Evolutionary conservation across 2,113 vertebrate species (phyloP).

Genomic region (Galemys pyrenaicus): DNA sequence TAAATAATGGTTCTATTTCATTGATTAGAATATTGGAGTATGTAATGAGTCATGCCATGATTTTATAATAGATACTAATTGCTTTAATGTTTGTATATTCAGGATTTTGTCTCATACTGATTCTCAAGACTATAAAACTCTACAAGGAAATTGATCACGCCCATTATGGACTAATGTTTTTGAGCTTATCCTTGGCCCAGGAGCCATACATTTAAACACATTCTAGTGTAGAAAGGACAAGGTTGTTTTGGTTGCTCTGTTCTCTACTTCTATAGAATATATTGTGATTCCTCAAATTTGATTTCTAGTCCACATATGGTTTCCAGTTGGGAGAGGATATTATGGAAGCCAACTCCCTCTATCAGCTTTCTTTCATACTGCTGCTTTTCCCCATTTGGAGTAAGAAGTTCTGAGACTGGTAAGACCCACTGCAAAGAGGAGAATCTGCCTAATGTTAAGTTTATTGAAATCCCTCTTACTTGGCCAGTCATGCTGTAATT

Average conservation of each 20-base stretch:
- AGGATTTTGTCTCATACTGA: neutral
- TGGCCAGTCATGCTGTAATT: conserved; percentile 32
- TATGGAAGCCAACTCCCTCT: neutral
- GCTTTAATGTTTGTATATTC: neutral
- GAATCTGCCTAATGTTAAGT: neutral
- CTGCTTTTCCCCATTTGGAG: neutral
- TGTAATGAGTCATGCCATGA: neutral
- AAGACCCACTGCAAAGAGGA: neutral
- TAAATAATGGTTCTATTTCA: neutral
- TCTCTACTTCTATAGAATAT: neutral
- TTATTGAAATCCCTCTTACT: neutral
- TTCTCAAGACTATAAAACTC: neutral
- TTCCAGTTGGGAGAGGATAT: neutral
- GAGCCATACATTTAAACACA: neutral
- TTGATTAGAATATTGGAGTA: conserved; percentile 24
- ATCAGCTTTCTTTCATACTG: neutral
- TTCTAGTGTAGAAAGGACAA: neutral
- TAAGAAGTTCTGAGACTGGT: neutral
- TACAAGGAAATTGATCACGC: neutral
- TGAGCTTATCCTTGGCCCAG: neutral
- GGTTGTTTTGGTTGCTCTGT: neutral
- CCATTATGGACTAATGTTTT: conserved; percentile 8
- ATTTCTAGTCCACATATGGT: neutral
- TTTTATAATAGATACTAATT: neutral
- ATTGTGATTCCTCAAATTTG: neutral